Conservation (phyloP, 2,888 invertebrate genomes). For the Seladonia tumulorum region DNA sequence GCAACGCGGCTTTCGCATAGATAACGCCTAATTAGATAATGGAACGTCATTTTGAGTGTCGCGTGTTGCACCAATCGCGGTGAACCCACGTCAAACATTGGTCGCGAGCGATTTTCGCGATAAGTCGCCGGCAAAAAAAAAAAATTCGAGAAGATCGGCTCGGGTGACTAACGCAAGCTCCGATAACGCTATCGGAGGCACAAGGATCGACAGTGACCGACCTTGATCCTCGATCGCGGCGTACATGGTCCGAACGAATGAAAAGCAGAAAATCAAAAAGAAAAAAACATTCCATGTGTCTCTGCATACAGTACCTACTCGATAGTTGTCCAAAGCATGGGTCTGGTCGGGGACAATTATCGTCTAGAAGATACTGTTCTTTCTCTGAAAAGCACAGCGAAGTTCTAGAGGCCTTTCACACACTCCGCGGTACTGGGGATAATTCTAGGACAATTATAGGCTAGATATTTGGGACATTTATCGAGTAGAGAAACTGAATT, state of each 20-base stretch:
- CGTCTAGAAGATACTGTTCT: no score
- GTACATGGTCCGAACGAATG: neutral
- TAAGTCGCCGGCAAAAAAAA: neutral
- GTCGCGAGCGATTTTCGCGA: neutral
- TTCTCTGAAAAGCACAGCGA: no score
- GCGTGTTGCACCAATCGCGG: neutral
- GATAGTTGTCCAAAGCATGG: no score
- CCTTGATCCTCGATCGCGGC: neutral
- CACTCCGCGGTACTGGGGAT: no score
- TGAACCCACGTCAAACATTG: neutral
- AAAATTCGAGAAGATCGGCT: neutral
- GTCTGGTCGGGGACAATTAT: no score
- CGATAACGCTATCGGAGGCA: neutral
- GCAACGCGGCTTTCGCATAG: constrained; percentile 29
- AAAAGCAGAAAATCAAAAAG: neutral
- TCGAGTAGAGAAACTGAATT: no score
- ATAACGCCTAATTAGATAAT: constrained; percentile 32
- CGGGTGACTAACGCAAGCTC: neutral
- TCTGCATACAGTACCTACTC: neutral
- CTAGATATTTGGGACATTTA: no score
- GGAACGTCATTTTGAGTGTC: neutral
- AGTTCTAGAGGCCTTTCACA: no score
- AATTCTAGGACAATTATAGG: no score
- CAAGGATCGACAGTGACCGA: neutral
- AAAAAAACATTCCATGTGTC: neutral